A percentile compares a stretch with the other conserved stretches of the same genome.
phyloP scores from a whole-genome alignment of 2,797 vertebrate species.

The Amblyraja radiata region DNA sequence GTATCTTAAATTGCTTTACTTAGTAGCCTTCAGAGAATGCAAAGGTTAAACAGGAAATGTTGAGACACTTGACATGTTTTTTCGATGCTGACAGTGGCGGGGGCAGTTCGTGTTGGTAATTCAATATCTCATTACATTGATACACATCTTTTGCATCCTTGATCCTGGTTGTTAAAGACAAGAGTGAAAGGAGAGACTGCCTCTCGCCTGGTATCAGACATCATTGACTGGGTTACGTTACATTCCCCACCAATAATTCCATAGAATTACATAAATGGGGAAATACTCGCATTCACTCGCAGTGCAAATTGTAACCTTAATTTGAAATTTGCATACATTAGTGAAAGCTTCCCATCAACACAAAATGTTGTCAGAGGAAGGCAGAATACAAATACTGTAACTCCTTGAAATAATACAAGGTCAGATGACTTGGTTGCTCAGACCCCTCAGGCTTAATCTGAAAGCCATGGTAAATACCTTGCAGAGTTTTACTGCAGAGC shows the following conservation, averaged over 20 bases:
- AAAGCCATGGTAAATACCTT: no score
- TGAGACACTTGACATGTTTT: conserved; percentile 34
- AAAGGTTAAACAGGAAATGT: conserved; percentile 37
- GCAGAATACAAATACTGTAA: not conserved
- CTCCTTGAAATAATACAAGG: not conserved
- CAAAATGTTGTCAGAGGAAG: not conserved
- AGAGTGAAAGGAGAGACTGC: not conserved
- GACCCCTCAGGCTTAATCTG: not conserved
- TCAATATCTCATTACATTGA: conserved; percentile 35
- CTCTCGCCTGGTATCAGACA: conserved; percentile 15
- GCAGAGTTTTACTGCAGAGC: no score
- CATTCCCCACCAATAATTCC: not conserved
- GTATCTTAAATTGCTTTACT: conserved; percentile 37
- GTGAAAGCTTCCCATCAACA: not conserved
- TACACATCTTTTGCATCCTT: conserved; percentile 38
- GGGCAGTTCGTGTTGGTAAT: conserved; percentile 30
- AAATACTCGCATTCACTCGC: not conserved
- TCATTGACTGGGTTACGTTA: not conserved
- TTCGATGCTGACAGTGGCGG: conserved; percentile 23
- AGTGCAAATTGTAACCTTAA: not conserved
- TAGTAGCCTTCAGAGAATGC: conserved; percentile 34
- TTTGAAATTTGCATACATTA: not conserved
- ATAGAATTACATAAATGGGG: not conserved
- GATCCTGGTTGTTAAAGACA: conserved; percentile 32
- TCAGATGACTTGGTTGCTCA: not conserved